Evolutionary conservation across 2,888 invertebrate species (phyloP), one percentile per base, ranked within the genome.

Genomic region (Drosophila flavopinicola): DNA sequence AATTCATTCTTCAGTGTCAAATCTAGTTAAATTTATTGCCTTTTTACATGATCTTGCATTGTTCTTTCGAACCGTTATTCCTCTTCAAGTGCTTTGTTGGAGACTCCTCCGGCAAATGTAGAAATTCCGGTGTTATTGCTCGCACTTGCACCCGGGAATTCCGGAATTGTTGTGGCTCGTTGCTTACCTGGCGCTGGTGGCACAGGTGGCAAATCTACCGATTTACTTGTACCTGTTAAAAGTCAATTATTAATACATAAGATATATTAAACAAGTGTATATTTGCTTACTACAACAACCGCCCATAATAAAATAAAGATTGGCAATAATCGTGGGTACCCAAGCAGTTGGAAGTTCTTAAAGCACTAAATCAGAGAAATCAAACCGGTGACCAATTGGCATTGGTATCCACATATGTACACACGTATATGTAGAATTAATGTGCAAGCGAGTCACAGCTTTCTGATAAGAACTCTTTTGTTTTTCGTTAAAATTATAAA

Each of bases 331-430:
- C 32, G 45, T 15, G 29, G 6, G 41, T 48, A 38, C 39, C 47
- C 44, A 57, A 47, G 44, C 54, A 51, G 61, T 51, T 58, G 37
- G 80, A 71, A 61, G 75, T 52, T 71, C 74, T 66, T 52, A 47
- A 74, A 65, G 68, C 57, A 86, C 85, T 86, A 84, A 84, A 63
- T 74, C 54, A 59, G 44, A 68, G 52, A 86, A 77, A 73, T 73
- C 66, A 86, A 84, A 79, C 72, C 52, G 82, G 75, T 79, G 84
- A 80, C 86, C 80, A 80, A 80, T 84, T 58, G 75, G 39, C 67
- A 61, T 48, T 57, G 70, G 32, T 64, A 72, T 65, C 65, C 52
- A 37, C 17, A 13, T 20, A 39, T 39, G 53, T 49, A 41, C 45
- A 51, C 53, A 20, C 32, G 29, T 49, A 57, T 60, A 63, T 56